These are phyloP conservation scores for Camptogramma bilineatum DNA, from an alignment of 2,888 invertebrate species.

Conservation along the genomic window DNA sequence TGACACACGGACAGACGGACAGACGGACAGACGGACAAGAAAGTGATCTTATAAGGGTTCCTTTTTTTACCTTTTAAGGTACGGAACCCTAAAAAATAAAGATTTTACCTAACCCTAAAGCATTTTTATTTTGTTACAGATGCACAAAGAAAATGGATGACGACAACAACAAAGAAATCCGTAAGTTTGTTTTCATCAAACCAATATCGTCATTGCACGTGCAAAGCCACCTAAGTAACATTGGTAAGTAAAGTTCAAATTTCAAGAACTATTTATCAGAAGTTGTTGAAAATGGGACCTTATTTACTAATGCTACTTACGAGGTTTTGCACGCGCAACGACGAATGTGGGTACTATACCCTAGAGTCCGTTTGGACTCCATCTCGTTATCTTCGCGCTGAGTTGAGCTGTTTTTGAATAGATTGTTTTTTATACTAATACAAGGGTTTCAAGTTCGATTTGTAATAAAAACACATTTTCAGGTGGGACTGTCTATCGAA, in stretches of 20 bases:
- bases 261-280: too few relatives aligned
- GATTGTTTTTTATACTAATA: conserved; percentile 23
- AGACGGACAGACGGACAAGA: too few relatives aligned
- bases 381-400: conserved; percentile 47
- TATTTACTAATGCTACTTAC: too few relatives aligned
- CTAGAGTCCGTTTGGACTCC: conserved; percentile 31
- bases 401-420: conserved; percentile 35
- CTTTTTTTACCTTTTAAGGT: too few relatives aligned
- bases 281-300: too few relatives aligned
- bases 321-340: too few relatives aligned
- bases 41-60: too few relatives aligned
- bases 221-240: too few relatives aligned
- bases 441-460: conserved; percentile 13
- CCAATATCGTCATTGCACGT: conserved; percentile 2
- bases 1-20: too few relatives aligned
- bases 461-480: conserved; percentile 7
- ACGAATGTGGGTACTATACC: conserved; percentile 18
- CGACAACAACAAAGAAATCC: conserved; percentile 39
- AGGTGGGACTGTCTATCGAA: neutral
- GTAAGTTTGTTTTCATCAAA: conserved; percentile 42
- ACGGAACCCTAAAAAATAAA: too few relatives aligned
- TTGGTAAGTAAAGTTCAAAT: too few relatives aligned
- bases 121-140: conserved; percentile 59
- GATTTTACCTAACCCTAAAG: too few relatives aligned
- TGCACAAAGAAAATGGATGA: conserved; percentile 66